Evolutionary conservation across 1,140 invertebrate genomes (phyloP), one percentile per base, ranked within the genome.

Genomic region (Drosophila equinoxialis): DNA sequence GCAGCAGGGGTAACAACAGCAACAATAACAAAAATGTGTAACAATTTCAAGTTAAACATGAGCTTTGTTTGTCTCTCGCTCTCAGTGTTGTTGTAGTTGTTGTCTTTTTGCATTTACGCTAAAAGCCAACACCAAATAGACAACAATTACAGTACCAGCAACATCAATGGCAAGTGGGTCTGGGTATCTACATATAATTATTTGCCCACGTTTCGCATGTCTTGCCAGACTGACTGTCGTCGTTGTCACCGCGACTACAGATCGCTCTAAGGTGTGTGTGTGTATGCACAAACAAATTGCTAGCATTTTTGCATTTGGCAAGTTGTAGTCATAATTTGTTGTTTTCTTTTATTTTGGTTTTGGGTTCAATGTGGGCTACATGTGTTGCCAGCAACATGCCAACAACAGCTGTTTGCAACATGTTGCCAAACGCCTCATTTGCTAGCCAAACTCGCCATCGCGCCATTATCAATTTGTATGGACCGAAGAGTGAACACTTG

Each of bases 191-290:
- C 76, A 64, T 89, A 89, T 89, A 89, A 89, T 89, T 89, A 89
- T 86, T 86, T 89, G 81, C 85, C 85, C 84, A 89, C 84, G 84
- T 89, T 80, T 87, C 70, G 80, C 84, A 80, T 87, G 80, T 87
- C 76, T 89, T 89, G 74, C 85, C 71, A 89, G 84, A 89, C 84
- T 89, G 80, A 84, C 80, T 89, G 84, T 89, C 84, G 84, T 89
- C 83, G 68, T 59, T 63, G 70, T 81, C 65, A 67, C 61, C 59
- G 57, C 61, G 39, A 55, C 61, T 8, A 35, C 11, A 67, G 63
- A 75, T 71, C 26, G 58, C 42, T 63, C 64, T 55, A 39, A 20
- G 54, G 20, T 68, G 17, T 54, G 64, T 74, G 68, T 73, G 45
- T 51, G 45, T 51, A 20, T 23, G 17, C 13, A 51, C 35, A 68